Percentiles rank a stretch among this genome's conserved stretches.
Evolutionary conservation across 2,113 vertebrate species (phyloP).

Genomic region (Gymnobelideus leadbeateri): DNA sequence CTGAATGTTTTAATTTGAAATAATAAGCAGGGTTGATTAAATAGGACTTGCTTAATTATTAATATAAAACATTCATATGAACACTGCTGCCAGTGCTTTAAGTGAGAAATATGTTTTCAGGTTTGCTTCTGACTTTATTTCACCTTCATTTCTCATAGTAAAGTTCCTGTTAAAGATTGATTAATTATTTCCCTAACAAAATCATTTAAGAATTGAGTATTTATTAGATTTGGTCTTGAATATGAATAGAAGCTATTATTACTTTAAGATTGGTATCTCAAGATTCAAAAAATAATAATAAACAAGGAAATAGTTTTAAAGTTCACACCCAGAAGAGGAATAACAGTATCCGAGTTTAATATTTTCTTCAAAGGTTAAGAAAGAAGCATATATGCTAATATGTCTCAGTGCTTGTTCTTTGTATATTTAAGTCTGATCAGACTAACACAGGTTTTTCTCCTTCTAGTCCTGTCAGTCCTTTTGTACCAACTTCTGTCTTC

Average conservation of each 20-base stretch:
- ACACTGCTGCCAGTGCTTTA: not conserved
- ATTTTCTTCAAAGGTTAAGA: not conserved
- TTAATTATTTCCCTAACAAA: slow-evolving; percentile 31
- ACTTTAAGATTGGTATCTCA: slow-evolving; percentile 43
- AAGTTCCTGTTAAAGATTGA: slow-evolving; percentile 27
- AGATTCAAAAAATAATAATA: slow-evolving; percentile 18
- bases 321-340: not conserved
- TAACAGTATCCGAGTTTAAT: not conserved
- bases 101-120: not conserved
- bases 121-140: slow-evolving; percentile 37
- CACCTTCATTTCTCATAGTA: slow-evolving; percentile 50
- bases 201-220: slow-evolving; percentile 27
- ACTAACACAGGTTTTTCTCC: no score
- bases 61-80: not conserved
- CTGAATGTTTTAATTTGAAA: not conserved
- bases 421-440: no score
- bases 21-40: not conserved
- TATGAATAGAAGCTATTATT: slow-evolving; percentile 12
- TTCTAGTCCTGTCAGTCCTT: no score
- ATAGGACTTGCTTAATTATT: not conserved
- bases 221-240: slow-evolving; percentile 43
- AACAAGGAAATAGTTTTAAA: slow-evolving; percentile 35
- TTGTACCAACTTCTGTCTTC: no score
- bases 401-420: not conserved
- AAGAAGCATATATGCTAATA: not conserved